Evolutionary conservation across 1,140 invertebrate species (phyloP).

Genomic region (Proctacanthus coquilletti): DNA sequence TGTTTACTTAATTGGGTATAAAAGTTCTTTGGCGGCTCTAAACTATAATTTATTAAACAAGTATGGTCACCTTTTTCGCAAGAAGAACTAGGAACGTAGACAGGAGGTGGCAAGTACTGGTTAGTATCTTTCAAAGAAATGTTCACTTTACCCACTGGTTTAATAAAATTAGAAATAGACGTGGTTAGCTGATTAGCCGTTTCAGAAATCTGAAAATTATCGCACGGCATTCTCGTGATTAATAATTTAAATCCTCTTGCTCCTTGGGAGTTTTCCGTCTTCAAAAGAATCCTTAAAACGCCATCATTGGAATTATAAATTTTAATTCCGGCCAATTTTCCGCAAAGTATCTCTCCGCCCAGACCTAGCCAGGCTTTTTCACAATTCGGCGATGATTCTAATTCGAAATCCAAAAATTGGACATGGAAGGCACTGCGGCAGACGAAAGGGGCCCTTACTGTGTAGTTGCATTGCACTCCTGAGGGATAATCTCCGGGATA

Average conservation of each 20-base stretch:
- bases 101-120: too few relatives aligned
- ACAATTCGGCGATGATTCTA: slow-evolving; percentile 28
- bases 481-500: slow-evolving; percentile 28
- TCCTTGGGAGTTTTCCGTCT: not conserved
- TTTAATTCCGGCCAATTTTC: slow-evolving; percentile 19
- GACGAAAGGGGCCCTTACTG: slow-evolving; percentile 21
- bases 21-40: too few relatives aligned
- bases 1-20: too few relatives aligned
- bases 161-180: too few relatives aligned
- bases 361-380: slow-evolving; percentile 29
- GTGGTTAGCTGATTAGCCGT: too few relatives aligned
- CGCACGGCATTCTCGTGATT: slow-evolving; percentile 23
- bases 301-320: slow-evolving; percentile 25
- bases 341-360: too few relatives aligned
- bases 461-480: slow-evolving; percentile 28
- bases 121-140: too few relatives aligned
- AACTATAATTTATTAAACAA: too few relatives aligned
- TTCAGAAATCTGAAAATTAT: too few relatives aligned
- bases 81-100: too few relatives aligned
- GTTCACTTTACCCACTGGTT: too few relatives aligned
- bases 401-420: slow-evolving; percentile 32
- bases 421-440: slow-evolving; percentile 32
- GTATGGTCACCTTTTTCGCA: too few relatives aligned
- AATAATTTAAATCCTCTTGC: slow-evolving; percentile 30
- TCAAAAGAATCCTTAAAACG: slow-evolving; percentile 17